A percentile compares a stretch with the other conserved stretches of the same genome.
phyloP scores from a whole-genome alignment of 2,113 vertebrate species.

The Megaceryle torquata region DNA sequence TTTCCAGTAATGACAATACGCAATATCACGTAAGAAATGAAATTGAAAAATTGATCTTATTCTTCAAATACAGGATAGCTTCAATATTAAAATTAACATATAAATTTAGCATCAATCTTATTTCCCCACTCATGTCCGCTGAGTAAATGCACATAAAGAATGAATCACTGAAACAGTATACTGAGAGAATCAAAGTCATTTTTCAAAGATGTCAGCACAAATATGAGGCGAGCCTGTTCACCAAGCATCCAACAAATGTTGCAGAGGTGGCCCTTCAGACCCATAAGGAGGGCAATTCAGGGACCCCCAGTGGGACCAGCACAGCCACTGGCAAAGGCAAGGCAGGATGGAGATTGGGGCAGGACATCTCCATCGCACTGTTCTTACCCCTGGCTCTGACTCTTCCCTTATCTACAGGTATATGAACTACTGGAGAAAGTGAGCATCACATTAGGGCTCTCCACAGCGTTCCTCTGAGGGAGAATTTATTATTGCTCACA shows the following conservation, averaged over 20 bases:
- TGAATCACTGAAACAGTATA: slow-evolving; percentile 76
- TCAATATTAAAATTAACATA: slow-evolving; percentile 83
- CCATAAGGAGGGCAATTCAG: neutral
- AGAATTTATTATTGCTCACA: neutral
- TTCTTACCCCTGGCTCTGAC: neutral
- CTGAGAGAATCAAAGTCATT: slow-evolving; percentile 67
- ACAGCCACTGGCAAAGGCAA: neutral
- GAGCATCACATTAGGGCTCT: fast-evolving
- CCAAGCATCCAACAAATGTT: slow-evolving; percentile 64
- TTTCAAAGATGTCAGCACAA: slow-evolving; percentile 67
- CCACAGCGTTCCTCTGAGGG: neutral
- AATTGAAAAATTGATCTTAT: slow-evolving; percentile 80
- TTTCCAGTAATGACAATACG: slow-evolving; percentile 66
- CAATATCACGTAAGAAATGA: slow-evolving; percentile 74
- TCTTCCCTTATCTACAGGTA: neutral
- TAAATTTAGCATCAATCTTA: slow-evolving; percentile 81
- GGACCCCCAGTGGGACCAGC: neutral
- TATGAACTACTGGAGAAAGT: fast-evolving
- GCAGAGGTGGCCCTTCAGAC: neutral
- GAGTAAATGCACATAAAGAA: slow-evolving; percentile 73
- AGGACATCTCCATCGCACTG: neutral
- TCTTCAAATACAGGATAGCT: slow-evolving; percentile 75
- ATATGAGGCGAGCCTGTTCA: slow-evolving; percentile 60
- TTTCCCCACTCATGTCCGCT: slow-evolving; percentile 60
- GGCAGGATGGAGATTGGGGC: neutral